A percentile compares a stretch with the other conserved stretches of the same genome.
Conservation (phyloP, 2,113 vertebrate species). For the Lampris megalopsis region DNA sequence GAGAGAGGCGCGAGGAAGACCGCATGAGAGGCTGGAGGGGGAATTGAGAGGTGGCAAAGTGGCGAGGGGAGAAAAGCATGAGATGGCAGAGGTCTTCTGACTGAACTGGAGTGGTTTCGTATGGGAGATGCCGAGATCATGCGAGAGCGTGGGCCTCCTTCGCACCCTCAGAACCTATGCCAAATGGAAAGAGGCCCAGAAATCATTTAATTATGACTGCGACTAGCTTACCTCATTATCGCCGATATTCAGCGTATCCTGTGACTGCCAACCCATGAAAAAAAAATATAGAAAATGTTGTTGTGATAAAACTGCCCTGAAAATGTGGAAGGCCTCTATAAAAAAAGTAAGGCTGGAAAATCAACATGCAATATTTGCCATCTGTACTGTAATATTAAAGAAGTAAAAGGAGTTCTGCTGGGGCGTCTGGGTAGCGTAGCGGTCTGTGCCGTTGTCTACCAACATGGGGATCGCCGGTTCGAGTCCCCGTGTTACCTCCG, state of each 20-base stretch:
- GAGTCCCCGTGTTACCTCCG: no score
- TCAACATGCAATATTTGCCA: no score
- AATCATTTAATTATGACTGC: conserved; percentile 62
- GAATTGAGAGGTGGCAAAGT: conserved; percentile 31
- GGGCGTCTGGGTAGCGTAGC: no score
- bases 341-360: no score
- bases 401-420: no score
- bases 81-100: conserved; percentile 32
- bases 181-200: conserved; percentile 72
- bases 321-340: background rate
- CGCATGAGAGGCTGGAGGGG: conserved; percentile 12
- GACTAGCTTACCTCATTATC: conserved; percentile 51
- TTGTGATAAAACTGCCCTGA: conserved; percentile 27
- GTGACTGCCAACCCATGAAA: conserved; percentile 43
- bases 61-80: conserved; percentile 25
- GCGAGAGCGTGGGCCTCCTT: conserved; percentile 40
- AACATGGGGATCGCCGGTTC: no score
- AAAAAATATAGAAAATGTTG: conserved; percentile 33
- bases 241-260: conserved; percentile 48
- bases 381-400: no score
- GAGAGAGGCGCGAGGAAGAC: background rate
- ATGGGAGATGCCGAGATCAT: conserved; percentile 18
- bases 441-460: no score
- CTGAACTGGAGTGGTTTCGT: conserved; percentile 14
- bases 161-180: conserved; percentile 45